Base-by-base conservation (phyloP, 2,113 vertebrate species). In the Hipposideros armiger region DNA sequence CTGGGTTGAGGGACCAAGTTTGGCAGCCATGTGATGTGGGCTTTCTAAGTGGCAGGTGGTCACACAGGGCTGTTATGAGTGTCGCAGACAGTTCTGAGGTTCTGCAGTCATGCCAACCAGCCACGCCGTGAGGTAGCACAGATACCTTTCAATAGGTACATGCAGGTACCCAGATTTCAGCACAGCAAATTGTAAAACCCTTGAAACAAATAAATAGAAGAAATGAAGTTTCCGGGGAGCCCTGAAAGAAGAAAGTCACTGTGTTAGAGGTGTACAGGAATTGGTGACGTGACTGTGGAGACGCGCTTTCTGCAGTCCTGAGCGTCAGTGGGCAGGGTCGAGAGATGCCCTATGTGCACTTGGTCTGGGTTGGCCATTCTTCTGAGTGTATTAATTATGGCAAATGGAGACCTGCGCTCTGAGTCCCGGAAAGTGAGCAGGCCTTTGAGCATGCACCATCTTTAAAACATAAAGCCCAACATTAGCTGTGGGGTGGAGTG, bases 11-110 rank as follows among this genome's bases (percentile, higher is more conserved):
- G 73, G n/a, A 2, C 45, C 6, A 0, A 13, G 26, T 11, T 52
- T 5, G 19, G 15, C 15, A 15, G 11, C 28, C 15, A 0, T 22
- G 30, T 30, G 19, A 5, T 3, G 0, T 1, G 7, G 69, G 20
- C 64, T 73, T 14, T 19, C 11, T 42, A 36, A 58, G 26, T 7
- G 72, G 52, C 3, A 0, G 3, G 7, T 10, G 24, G 11, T 32
- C 20, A 20, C 10, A 17, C 1, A 0, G 0, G 17, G 50, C 5
- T 17, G 7, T 9, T 60, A 8, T 20, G 7, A 15, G 54, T 4
- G 3, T 24, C 58, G 2, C 4, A 11, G 26, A 8, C 11, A 64
- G 26, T 16, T 67, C 32, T n/a, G 42, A 45, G 60, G 28, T 4
- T 54, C 22, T 30, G 1, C 0, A 32, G 2, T 30, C 13, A 6